Conservation (phyloP, 2,888 invertebrate genomes). For the Dolomedes plantarius region DNA sequence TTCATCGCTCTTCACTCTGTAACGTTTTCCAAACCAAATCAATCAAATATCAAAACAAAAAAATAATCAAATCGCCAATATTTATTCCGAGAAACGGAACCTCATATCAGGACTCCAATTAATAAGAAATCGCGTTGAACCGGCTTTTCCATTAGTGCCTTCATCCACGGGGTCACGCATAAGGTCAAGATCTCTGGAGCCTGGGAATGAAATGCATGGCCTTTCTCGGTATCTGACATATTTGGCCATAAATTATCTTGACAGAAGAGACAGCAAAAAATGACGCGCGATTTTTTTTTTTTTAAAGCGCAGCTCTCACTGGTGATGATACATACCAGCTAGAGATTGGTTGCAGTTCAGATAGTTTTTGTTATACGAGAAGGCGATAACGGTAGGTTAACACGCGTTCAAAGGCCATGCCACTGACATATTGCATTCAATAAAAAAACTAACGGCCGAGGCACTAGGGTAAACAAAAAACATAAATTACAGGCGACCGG, state of each 20-base stretch:
- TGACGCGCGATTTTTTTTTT: background rate
- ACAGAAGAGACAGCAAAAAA: slow-evolving; percentile 1
- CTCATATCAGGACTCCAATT: slow-evolving; percentile 1
- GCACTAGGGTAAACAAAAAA: no score
- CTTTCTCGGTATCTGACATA: slow-evolving; percentile 14
- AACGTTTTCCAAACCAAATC: background rate
- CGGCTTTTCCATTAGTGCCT: slow-evolving; percentile 4
- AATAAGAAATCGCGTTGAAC: slow-evolving; percentile 14
- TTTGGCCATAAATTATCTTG: slow-evolving; percentile 9
- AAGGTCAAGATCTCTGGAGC: slow-evolving; percentile 1
- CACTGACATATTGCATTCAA: no score
- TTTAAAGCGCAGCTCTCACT: background rate
- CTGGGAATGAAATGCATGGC: background rate
- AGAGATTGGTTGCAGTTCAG: background rate
- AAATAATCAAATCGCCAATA: background rate
- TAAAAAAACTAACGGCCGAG: no score
- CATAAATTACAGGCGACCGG: no score
- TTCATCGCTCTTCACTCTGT: background rate
- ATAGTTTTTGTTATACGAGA: background rate
- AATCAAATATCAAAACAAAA: slow-evolving; percentile 1
- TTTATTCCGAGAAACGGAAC: background rate
- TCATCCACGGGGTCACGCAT: background rate
- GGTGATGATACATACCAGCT: background rate
- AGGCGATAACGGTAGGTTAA: no score
- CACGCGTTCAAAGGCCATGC: background rate